Conservation (phyloP, 2,797 vertebrate species). For the Parambassis ranga region DNA sequence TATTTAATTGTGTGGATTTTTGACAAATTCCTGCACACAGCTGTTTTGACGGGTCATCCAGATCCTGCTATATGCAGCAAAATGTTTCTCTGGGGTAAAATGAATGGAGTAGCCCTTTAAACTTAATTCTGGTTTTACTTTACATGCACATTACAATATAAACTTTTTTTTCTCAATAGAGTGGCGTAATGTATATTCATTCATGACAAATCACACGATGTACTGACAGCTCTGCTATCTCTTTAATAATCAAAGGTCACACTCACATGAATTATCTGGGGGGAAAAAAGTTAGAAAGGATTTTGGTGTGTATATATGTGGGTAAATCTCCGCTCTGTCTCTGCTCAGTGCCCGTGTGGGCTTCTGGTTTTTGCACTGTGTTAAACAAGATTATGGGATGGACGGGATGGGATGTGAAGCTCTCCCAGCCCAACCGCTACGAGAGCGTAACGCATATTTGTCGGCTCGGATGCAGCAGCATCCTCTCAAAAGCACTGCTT, state of each 20-base stretch:
- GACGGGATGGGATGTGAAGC: constrained; percentile 47
- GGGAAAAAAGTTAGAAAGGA: constrained; percentile 33
- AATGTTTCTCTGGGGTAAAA: neutral
- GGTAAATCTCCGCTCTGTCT: constrained; percentile 20
- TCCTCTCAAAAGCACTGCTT: constrained; percentile 39
- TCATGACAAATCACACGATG: no score
- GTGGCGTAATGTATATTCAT: neutral
- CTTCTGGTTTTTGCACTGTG: constrained; percentile 29
- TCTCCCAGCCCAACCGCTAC: constrained; percentile 47
- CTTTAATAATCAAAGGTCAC: constrained; percentile 32
- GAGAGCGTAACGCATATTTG: constrained; percentile 46
- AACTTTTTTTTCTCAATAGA: no score
- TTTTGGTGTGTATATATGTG: constrained; percentile 26
- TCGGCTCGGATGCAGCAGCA: constrained; percentile 57
- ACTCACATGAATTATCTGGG: constrained; percentile 1
- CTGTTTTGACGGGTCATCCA: neutral
- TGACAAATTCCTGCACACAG: no score
- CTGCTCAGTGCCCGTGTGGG: constrained; percentile 6
- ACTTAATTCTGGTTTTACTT: neutral
- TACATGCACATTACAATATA: neutral
- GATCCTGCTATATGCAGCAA: neutral
- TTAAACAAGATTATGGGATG: constrained; percentile 53
- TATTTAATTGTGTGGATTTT: no score
- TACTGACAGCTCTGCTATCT: neutral
- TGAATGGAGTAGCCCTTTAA: neutral